Evolutionary conservation across 2,888 invertebrate genomes (phyloP).

Genomic region (Lithophane ornitopus): DNA sequence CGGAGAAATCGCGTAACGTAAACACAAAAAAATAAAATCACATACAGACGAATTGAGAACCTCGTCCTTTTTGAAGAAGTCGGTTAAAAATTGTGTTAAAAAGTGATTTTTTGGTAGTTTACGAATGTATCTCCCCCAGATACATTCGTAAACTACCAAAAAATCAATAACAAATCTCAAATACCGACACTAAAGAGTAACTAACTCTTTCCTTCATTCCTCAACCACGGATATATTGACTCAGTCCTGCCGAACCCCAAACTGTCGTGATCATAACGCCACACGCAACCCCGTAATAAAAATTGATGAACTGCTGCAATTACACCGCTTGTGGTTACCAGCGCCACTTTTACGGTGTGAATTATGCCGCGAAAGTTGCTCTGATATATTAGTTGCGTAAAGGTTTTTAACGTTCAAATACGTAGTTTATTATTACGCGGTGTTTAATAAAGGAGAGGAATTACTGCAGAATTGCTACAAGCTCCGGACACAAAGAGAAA

Average conservation of each 20-base stretch:
- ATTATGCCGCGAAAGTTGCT: slow-evolving; percentile 63
- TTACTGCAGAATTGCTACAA: slow-evolving; percentile 1
- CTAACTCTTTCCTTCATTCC: background rate
- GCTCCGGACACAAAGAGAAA: background rate
- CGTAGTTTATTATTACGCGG: slow-evolving; percentile 21
- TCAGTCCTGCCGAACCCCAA: slow-evolving; percentile 44
- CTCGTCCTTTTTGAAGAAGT: too few relatives aligned
- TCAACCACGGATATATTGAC: slow-evolving; percentile 22
- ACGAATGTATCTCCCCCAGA: too few relatives aligned
- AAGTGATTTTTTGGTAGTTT: too few relatives aligned
- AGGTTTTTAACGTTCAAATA: slow-evolving; percentile 40
- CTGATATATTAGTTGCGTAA: slow-evolving; percentile 48
- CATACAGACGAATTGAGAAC: too few relatives aligned
- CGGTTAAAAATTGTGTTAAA: background rate
- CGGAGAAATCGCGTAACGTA: too few relatives aligned
- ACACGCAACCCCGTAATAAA: slow-evolving; percentile 82
- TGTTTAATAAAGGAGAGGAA: slow-evolving; percentile 31
- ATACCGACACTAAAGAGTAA: background rate
- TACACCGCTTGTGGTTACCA: slow-evolving; percentile 66
- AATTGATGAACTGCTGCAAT: slow-evolving; percentile 79
- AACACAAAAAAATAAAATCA: too few relatives aligned
- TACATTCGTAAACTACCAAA: too few relatives aligned
- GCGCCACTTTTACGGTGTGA: slow-evolving; percentile 66
- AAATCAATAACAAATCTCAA: background rate
- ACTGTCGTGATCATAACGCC: slow-evolving; percentile 53